These are phyloP conservation scores for Platyscapa corneri DNA, from an alignment of 1,140 invertebrate species.

Conservation along the genomic window DNA sequence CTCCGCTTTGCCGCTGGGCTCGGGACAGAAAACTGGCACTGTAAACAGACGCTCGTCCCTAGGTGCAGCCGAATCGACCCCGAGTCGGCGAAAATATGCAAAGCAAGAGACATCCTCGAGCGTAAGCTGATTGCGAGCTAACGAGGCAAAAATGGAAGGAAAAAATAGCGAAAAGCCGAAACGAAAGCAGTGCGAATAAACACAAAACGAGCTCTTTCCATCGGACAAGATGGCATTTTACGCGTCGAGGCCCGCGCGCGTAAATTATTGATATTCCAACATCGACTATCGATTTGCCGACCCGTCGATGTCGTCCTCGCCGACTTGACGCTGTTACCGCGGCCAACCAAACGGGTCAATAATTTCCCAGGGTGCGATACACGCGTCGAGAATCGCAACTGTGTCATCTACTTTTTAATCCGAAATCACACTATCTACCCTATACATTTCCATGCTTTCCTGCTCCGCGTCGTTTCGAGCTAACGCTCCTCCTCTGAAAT, in stretches of 20 bases:
- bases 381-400: not conserved
- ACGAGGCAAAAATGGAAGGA: not conserved
- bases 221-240: constrained; percentile 31
- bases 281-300: constrained; percentile 44
- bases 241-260: not conserved
- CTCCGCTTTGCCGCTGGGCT: no score
- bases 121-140: constrained; percentile 9
- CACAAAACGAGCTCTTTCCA: constrained; percentile 10
- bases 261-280: constrained; percentile 48
- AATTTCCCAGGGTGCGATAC: constrained; percentile 1
- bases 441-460: not conserved
- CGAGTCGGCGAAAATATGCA: not conserved
- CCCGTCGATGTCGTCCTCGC: not conserved
- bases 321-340: not conserved
- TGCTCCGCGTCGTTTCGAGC: not conserved
- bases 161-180: not conserved
- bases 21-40: no score
- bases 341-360: not conserved
- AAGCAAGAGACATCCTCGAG: not conserved
- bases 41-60: no score
- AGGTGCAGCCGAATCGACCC: no score
- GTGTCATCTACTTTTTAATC: not conserved
- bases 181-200: not conserved
- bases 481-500: not conserved
- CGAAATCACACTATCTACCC: not conserved